Base-by-base conservation (phyloP, 1,140 invertebrate species). In the Pseudomyrmex sp. region DNA sequence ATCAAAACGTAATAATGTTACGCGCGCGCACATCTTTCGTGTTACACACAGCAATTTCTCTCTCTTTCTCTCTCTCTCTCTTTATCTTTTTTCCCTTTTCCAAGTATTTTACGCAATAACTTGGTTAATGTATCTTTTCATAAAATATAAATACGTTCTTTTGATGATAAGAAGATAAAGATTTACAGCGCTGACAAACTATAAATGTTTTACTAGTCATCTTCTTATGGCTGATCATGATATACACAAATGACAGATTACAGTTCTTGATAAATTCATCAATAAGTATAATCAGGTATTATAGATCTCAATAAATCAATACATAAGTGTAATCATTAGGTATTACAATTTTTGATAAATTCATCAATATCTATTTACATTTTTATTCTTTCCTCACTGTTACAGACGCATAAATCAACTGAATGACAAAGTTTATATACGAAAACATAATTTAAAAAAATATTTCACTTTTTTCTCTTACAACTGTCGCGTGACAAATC, bases 241-340 rank as follows among this genome's bases (percentile, higher is more conserved):
- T 66, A 56, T 46, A 68, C 63, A 68, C 5, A 77, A 77, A 77
- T 54, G 62, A 68, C 20, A n/a, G 63, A 46, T 12, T 20, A 56
- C 35, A 35, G 20, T 20, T 23, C 20, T 75, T 26, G 44, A 9
- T 12, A 75, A 77, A 56, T 56, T 56, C 35, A 68, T 5, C 18
- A 54, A 66, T 52, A 52, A 12, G 54, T 68, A 77, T 18, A 77
- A 77, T 77, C 26, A 44, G 13, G 5, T 35, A 35, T 35, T 5
- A 35, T 7, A 35, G 35, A 35, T 35, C 35, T 35, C 5, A 5
- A 35, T 35, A 35, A 35, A 35, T 35, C 5, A 35, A 35, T 35
- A 18, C 18, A 18, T 18, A 35, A 5, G 5, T 35, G 35, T 35
- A 7, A 35, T 7, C 35, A 7, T 35, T 26, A 26, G 26, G 26